These are phyloP conservation scores for Argentina silus DNA, from an alignment of 2,797 vertebrate genomes.

Conservation along the genomic window DNA sequence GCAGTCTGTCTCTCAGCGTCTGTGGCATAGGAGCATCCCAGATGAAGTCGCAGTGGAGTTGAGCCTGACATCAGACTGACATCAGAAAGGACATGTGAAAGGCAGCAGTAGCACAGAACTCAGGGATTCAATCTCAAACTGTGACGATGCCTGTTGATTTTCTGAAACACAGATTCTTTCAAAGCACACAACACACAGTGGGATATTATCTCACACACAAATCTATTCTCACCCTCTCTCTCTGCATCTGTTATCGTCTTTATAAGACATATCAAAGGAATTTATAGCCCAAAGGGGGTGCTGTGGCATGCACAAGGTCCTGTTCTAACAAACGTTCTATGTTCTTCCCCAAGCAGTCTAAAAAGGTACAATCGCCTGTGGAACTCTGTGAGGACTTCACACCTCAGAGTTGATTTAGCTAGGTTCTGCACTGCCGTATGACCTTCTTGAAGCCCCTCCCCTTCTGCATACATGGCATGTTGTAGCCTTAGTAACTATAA, in stretches of 20 bases:
- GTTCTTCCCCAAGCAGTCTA: conserved; percentile 52
- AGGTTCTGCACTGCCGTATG: conserved; percentile 55
- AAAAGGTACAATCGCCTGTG: conserved; percentile 54
- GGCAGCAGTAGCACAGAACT: not conserved
- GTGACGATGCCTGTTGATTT: conserved; percentile 13
- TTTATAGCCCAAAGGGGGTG: conserved; percentile 52
- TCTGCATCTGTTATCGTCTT: conserved; percentile 61
- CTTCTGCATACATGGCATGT: conserved; percentile 48
- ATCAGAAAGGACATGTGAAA: conserved; percentile 13
- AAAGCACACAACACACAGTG: conserved; percentile 31
- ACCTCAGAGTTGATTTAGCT: conserved; percentile 71
- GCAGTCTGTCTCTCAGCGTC: conserved; percentile 49
- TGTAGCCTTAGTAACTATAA: conserved; percentile 69
- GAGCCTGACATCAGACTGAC: conserved; percentile 1
- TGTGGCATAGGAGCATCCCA: conserved; percentile 58
- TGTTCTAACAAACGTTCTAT: conserved; percentile 49
- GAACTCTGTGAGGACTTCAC: conserved; percentile 52
- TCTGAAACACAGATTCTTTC: conserved; percentile 20
- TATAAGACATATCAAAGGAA: conserved; percentile 59
- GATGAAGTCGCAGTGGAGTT: conserved; percentile 33
- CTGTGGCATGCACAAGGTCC: conserved; percentile 40
- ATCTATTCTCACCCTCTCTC: conserved; percentile 54
- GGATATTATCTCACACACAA: conserved; percentile 49
- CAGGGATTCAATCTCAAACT: not conserved
- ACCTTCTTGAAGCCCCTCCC: conserved; percentile 52